Percentiles rank a stretch among this genome's conserved stretches.
These are phyloP conservation scores for Hypomecis atomaria DNA, from an alignment of 2,888 invertebrate genomes.

Conservation along the genomic window DNA sequence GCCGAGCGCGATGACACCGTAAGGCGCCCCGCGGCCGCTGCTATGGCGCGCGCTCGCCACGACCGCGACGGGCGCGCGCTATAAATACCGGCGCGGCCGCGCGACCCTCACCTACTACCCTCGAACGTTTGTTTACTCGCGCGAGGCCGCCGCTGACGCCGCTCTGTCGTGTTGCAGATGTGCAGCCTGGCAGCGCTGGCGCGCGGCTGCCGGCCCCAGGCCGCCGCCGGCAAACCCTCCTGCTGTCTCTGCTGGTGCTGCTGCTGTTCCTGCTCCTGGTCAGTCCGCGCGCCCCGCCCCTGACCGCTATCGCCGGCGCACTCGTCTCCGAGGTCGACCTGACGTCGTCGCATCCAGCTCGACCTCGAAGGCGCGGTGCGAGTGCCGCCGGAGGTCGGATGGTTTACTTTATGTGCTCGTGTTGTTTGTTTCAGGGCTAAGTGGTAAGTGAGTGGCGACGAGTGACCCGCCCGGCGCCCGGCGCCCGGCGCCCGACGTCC, in stretches of 20 bases:
- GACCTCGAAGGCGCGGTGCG: too few species aligned
- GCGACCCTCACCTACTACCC: slow-evolving; percentile 60
- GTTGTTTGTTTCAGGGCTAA: slow-evolving; percentile 70
- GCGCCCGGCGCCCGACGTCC: neutral
- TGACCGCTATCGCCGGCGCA: neutral
- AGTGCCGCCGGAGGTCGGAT: neutral
- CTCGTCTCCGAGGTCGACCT: too few species aligned
- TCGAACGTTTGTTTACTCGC: too few species aligned
- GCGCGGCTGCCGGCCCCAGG: slow-evolving; percentile 81
- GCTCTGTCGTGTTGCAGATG: slow-evolving; percentile 64
- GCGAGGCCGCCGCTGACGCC: slow-evolving; percentile 48
- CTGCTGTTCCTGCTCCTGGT: slow-evolving; percentile 87
- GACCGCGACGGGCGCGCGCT: slow-evolving; percentile 58
- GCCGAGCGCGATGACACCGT: slow-evolving; percentile 39
- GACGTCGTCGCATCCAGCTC: too few species aligned
- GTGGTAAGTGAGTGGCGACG: slow-evolving; percentile 64
- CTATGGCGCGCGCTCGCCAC: slow-evolving; percentile 43
- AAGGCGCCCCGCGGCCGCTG: slow-evolving; percentile 23
- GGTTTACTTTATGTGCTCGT: neutral
- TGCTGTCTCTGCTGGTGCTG: slow-evolving; percentile 87
- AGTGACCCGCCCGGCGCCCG: neutral
- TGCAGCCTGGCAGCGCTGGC: slow-evolving; percentile 81
- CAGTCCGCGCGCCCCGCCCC: slow-evolving; percentile 42
- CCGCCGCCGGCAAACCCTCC: slow-evolving; percentile 79
- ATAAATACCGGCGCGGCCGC: slow-evolving; percentile 59